These are phyloP conservation scores for Pristionchus fissidentatus DNA, from an alignment of 2,888 invertebrate species.

Conservation along the genomic window DNA sequence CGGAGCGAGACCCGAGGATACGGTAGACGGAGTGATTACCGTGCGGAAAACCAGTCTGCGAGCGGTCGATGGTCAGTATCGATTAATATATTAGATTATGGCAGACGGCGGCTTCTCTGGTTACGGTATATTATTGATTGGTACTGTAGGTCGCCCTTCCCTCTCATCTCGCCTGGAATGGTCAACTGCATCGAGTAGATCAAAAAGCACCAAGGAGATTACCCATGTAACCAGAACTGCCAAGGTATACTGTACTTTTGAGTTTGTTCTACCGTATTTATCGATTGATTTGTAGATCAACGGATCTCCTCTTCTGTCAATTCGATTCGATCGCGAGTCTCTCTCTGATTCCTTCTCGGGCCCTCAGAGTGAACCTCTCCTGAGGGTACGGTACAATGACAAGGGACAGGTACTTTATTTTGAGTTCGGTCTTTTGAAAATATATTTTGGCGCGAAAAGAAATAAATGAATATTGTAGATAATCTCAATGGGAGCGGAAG, in stretches of 20 bases:
- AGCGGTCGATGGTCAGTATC: slow-evolving; percentile 30
- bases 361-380: slow-evolving; percentile 11
- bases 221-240: slow-evolving; percentile 29
- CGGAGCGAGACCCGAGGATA: slow-evolving; percentile 28
- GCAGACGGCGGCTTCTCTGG: too few relatives aligned
- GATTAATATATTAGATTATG: background rate
- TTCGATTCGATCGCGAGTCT: slow-evolving; percentile 6
- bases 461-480: background rate
- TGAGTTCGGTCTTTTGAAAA: background rate
- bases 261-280: background rate
- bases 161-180: slow-evolving; percentile 46
- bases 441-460: background rate
- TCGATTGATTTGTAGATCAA: slow-evolving; percentile 42
- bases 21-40: slow-evolving; percentile 16
- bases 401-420: slow-evolving; percentile 26
- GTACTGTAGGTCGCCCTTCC: background rate
- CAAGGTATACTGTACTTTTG: slow-evolving; percentile 3
- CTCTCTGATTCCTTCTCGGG: background rate
- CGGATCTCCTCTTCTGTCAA: slow-evolving; percentile 31
- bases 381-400: slow-evolving; percentile 36
- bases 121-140: slow-evolving; percentile 22
- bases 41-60: slow-evolving; percentile 37
- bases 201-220: slow-evolving; percentile 42
- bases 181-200: slow-evolving; percentile 4
- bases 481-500: slow-evolving; percentile 33